Conservation (phyloP, 1,140 invertebrate species). For the Hormaphis cornu region DNA sequence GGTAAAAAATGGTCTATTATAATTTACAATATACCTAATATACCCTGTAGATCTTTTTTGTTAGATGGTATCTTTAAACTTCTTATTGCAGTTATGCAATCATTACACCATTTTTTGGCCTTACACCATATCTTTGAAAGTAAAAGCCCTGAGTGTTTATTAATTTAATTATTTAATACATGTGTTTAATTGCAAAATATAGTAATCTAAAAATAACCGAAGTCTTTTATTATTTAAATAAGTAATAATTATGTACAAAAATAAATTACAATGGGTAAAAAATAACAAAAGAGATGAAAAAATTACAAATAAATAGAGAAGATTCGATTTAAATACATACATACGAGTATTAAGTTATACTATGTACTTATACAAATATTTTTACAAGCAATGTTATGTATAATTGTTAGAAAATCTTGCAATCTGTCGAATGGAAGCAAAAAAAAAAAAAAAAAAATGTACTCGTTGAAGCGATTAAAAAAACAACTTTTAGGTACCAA, state of each 20-base stretch:
- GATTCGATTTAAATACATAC: neutral
- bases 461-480: neutral
- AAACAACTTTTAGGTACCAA: no score
- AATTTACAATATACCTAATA: no score
- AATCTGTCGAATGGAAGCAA: neutral
- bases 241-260: slow-evolving; percentile 11
- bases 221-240: neutral
- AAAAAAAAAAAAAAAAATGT: slow-evolving; percentile 1
- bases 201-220: neutral
- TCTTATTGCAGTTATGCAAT: no score
- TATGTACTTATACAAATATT: slow-evolving; percentile 5
- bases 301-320: neutral
- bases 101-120: no score
- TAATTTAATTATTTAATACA: no score
- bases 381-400: slow-evolving; percentile 8
- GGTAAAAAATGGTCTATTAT: no score
- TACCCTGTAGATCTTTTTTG: no score
- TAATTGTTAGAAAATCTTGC: neutral
- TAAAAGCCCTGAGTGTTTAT: no score
- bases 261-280: slow-evolving; percentile 11
- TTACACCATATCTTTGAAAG: no score
- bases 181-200: no score
- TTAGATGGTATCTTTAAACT: no score
- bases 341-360: no score
- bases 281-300: slow-evolving; percentile 7